A percentile compares a stretch with the other conserved stretches of the same genome.
Evolutionary conservation across 2,888 invertebrate species (phyloP).

Genomic region (Cyaniris semiargus): DNA sequence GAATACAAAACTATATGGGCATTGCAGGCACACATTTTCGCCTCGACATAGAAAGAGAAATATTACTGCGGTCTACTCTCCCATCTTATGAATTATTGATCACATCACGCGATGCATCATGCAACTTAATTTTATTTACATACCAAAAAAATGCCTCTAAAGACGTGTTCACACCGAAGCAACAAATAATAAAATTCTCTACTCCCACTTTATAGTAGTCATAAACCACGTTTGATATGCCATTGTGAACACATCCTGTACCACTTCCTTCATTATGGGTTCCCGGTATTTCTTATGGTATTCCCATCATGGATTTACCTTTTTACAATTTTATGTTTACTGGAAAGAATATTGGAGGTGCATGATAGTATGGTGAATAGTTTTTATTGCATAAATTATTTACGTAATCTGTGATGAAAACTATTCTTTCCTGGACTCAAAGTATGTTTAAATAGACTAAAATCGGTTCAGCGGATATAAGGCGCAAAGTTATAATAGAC

Average conservation of each 20-base stretch:
- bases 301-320: not conserved
- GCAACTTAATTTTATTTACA: not conserved
- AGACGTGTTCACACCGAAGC: not conserved
- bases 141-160: not conserved
- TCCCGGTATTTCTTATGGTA: slow-evolving; percentile 8
- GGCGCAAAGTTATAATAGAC: too few species aligned
- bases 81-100: too few species aligned
- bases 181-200: not conserved
- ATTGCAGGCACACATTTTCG: too few species aligned
- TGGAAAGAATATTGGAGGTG: not conserved
- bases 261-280: not conserved
- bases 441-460: too few species aligned
- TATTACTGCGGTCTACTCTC: too few species aligned
- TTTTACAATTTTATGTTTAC: not conserved
- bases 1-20: not conserved
- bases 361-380: not conserved
- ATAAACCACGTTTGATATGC: slow-evolving; percentile 13
- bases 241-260: not conserved
- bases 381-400: too few species aligned
- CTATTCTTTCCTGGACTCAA: too few species aligned
- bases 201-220: not conserved
- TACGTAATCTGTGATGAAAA: too few species aligned
- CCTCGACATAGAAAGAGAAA: too few species aligned
- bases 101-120: too few species aligned
- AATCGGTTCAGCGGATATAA: too few species aligned